phyloP scores from a whole-genome alignment of 2,113 vertebrate genomes.

The Upupa epops region DNA sequence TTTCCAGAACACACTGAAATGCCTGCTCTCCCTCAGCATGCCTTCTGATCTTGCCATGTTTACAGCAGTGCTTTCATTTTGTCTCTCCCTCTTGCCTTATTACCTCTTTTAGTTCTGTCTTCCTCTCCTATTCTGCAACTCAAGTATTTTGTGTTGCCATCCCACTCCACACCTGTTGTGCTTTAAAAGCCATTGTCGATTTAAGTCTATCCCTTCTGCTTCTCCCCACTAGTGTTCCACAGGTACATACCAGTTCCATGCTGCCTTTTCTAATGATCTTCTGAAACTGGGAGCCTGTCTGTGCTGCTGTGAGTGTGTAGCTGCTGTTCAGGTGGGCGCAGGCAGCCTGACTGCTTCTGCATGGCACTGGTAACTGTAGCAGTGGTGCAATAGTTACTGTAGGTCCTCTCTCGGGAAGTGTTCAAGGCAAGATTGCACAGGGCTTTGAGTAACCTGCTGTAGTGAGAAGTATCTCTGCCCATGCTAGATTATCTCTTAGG shows the following conservation, averaged over 20 bases:
- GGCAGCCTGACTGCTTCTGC: neutral
- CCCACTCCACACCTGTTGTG: neutral
- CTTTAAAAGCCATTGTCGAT: neutral
- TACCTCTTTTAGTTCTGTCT: neutral
- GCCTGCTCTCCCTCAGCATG: neutral
- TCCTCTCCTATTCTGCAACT: neutral
- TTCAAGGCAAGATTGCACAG: no score
- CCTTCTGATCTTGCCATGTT: neutral
- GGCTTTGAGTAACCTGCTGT: no score
- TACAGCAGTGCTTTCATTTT: neutral
- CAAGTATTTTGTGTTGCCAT: neutral
- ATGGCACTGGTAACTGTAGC: neutral
- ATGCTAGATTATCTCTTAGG: no score
- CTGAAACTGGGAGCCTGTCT: neutral
- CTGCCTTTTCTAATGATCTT: neutral
- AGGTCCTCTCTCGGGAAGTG: no score
- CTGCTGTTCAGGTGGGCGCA: neutral
- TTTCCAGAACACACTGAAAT: neutral
- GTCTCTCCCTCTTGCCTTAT: neutral
- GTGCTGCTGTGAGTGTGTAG: rapidly evolving
- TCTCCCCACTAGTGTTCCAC: neutral
- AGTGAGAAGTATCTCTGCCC: no score
- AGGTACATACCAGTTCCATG: neutral
- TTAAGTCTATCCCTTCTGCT: neutral
- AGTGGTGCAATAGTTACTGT: no score